Evolutionary conservation across 2,113 vertebrate genomes (phyloP).

Genomic region (Columbina picui): DNA sequence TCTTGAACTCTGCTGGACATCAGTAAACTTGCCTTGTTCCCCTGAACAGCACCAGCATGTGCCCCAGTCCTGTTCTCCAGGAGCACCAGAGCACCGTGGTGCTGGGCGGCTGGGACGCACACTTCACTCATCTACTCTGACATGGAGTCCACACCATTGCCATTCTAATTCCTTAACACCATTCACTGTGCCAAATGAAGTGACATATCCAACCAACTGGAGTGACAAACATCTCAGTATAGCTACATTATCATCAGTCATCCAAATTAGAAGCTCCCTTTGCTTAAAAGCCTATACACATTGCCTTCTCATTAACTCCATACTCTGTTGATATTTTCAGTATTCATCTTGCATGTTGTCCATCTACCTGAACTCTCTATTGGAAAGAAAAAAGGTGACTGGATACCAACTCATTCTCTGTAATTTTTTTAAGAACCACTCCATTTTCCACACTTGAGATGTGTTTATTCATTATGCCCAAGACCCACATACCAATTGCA

Average conservation of each 20-base stretch:
- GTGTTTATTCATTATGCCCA: not conserved
- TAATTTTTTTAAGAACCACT: not conserved
- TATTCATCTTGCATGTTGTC: not conserved
- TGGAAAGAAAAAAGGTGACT: not conserved
- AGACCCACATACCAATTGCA: not conserved
- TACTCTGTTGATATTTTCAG: not conserved
- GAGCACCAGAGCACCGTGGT: not conserved
- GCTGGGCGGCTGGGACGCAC: not conserved
- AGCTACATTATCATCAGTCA: not conserved
- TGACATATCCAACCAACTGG: not conserved
- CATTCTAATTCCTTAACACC: not conserved
- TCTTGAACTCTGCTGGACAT: not conserved
- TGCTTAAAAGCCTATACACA: not conserved
- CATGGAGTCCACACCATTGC: not conserved
- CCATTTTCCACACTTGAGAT: not conserved
- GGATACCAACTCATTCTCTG: not conserved
- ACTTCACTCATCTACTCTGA: not conserved
- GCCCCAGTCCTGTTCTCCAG: not conserved
- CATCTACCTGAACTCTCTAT: not conserved
- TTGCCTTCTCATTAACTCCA: not conserved
- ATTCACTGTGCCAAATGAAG: not conserved
- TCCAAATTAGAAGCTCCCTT: not conserved
- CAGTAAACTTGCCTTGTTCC: not conserved
- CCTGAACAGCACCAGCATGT: not conserved
- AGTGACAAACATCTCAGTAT: not conserved